These are phyloP conservation scores for Heterodera filipjevi DNA, from an alignment of 2,888 invertebrate genomes.

Conservation along the genomic window DNA sequence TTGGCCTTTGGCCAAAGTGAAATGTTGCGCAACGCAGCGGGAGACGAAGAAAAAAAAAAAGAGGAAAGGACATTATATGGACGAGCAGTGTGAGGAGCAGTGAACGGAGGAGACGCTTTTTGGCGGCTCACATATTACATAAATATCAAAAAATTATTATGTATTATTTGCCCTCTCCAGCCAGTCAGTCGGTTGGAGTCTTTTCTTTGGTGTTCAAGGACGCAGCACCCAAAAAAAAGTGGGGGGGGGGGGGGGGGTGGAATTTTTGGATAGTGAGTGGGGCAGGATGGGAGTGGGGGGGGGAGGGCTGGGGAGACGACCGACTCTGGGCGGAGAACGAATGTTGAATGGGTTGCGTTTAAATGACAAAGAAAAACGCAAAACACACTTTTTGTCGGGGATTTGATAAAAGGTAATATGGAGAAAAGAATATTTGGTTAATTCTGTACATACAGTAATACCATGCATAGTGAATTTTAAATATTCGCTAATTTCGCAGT, in stretches of 20 bases:
- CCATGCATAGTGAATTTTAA: no score
- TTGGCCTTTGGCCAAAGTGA: slow-evolving; percentile 2
- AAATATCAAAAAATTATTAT: neutral
- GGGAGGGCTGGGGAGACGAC: neutral
- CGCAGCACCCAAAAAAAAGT: neutral
- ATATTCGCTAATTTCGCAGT: no score
- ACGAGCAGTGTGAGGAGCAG: neutral
- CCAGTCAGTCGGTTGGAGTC: neutral
- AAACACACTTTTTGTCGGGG: no score
- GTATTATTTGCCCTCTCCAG: slow-evolving; percentile 3
- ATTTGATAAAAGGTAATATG: no score
- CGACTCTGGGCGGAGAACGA: neutral
- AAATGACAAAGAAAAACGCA: no score
- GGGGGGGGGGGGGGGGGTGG: neutral
- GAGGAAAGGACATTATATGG: neutral
- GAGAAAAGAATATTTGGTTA: no score
- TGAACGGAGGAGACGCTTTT: neutral
- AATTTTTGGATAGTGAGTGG: neutral
- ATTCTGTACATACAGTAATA: no score
- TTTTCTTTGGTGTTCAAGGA: neutral
- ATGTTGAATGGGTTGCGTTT: neutral
- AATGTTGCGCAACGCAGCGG: slow-evolving; percentile 9
- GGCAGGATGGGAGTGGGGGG: neutral
- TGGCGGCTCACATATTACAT: slow-evolving; percentile 3
- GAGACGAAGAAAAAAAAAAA: neutral